Evolutionary conservation across 2,113 vertebrate species (phyloP).

Genomic region (Naja naja): DNA sequence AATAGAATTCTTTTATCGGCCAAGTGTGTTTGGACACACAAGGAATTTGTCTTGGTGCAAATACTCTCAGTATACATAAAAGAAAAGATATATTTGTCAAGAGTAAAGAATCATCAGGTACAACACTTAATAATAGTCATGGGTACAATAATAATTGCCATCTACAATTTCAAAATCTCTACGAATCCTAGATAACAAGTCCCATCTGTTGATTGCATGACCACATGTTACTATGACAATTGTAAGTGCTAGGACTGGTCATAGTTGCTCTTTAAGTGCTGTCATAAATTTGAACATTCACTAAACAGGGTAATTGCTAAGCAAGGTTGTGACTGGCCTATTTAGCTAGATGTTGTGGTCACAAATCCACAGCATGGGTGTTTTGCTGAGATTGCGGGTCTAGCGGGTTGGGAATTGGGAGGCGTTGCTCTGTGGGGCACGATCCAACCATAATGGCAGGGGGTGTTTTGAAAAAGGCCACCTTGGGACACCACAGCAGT

Average conservation of each 20-base stretch:
- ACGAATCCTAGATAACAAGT: neutral
- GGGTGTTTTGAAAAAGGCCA: neutral
- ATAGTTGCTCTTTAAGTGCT: neutral
- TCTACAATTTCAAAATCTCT: neutral
- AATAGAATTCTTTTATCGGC: too few relatives aligned
- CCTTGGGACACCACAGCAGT: neutral
- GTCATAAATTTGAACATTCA: neutral
- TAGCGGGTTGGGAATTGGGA: too few relatives aligned
- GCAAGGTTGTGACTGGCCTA: neutral
- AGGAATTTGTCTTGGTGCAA: too few relatives aligned
- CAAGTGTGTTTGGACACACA: too few relatives aligned
- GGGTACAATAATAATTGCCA: too few relatives aligned
- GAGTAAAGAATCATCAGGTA: too few relatives aligned
- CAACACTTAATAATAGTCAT: too few relatives aligned
- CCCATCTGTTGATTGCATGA: neutral
- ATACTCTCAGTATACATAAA: too few relatives aligned
- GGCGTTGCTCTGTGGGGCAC: neutral
- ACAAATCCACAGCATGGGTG: neutral
- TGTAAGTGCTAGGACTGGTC: neutral
- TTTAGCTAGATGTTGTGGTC: neutral
- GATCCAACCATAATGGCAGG: neutral
- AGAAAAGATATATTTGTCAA: too few relatives aligned
- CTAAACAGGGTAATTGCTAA: neutral
- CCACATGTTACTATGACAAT: fast-evolving
- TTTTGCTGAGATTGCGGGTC: neutral